Evolutionary conservation across 1,140 invertebrate genomes (phyloP).

Genomic region (Zaprionus inermis): DNA sequence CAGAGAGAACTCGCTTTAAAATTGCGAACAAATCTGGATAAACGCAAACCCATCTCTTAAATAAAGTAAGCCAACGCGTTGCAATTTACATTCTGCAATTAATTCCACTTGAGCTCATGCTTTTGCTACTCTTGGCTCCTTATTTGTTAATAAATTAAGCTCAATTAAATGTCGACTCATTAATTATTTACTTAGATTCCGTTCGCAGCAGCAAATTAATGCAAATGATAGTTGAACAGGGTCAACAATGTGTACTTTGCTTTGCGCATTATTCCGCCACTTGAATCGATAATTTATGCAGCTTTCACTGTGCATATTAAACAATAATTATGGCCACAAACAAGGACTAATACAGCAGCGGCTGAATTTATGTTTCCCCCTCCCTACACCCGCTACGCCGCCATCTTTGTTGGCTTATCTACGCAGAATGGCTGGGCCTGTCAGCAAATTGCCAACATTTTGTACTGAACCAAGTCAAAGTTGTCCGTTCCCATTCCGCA

Average conservation of each 20-base stretch:
- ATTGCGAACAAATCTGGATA: too few relatives aligned
- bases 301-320: slow-evolving; percentile 15
- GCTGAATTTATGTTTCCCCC: slow-evolving; percentile 17
- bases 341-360: too few relatives aligned
- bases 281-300: slow-evolving; percentile 32
- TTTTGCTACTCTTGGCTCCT: neutral
- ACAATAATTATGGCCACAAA: slow-evolving; percentile 37
- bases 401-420: slow-evolving; percentile 28
- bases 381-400: neutral
- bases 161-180: neutral
- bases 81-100: neutral
- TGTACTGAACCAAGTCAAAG: slow-evolving; percentile 31
- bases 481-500: neutral
- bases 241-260: neutral
- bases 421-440: slow-evolving; percentile 14
- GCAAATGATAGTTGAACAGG: slow-evolving; percentile 9
- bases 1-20: neutral
- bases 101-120: neutral
- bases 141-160: slow-evolving; percentile 3
- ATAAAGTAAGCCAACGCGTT: neutral
- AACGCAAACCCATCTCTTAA: too few relatives aligned
- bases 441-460: slow-evolving; percentile 52
- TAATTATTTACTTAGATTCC: slow-evolving; percentile 1
- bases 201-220: neutral
- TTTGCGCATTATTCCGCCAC: neutral